phyloP scores from a whole-genome alignment of 2,888 invertebrate species.

The Agrochola lychnidis region DNA sequence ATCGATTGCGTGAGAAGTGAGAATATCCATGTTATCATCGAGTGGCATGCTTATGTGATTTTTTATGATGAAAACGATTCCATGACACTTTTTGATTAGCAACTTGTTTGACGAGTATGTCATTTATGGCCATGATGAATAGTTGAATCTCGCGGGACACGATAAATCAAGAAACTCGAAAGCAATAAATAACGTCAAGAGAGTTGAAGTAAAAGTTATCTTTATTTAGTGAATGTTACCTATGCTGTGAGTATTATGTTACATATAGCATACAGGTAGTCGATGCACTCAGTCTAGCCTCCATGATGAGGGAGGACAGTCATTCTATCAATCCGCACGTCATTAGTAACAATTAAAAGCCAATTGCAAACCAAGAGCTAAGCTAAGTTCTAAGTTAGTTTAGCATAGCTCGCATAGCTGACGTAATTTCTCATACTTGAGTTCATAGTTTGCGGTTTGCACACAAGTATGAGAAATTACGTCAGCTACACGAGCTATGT shows the following conservation, averaged over 20 bases:
- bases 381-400: too few species aligned
- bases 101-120: conserved; percentile 39
- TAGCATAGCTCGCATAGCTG: too few species aligned
- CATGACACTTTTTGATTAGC: conserved; percentile 28
- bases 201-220: conserved; percentile 57
- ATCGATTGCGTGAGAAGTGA: conserved; percentile 51
- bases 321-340: background rate
- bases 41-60: conserved; percentile 35
- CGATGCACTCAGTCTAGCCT: background rate
- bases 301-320: background rate
- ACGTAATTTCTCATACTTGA: too few species aligned
- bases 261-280: background rate
- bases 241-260: background rate
- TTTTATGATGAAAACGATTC: conserved; percentile 12
- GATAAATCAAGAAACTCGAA: conserved; percentile 51
- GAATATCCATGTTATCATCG: conserved; percentile 38
- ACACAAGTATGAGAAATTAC: too few species aligned
- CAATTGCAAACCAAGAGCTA: too few species aligned
- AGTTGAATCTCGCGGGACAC: conserved; percentile 19
- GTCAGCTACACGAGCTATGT: too few species aligned
- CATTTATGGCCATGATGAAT: conserved; percentile 4
- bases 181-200: conserved; percentile 42
- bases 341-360: too few species aligned
- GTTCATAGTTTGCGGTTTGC: too few species aligned
- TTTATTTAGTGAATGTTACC: conserved; percentile 6